Evolutionary conservation across 2,888 invertebrate species (phyloP).

Genomic region (Drosophila demipolita): DNA sequence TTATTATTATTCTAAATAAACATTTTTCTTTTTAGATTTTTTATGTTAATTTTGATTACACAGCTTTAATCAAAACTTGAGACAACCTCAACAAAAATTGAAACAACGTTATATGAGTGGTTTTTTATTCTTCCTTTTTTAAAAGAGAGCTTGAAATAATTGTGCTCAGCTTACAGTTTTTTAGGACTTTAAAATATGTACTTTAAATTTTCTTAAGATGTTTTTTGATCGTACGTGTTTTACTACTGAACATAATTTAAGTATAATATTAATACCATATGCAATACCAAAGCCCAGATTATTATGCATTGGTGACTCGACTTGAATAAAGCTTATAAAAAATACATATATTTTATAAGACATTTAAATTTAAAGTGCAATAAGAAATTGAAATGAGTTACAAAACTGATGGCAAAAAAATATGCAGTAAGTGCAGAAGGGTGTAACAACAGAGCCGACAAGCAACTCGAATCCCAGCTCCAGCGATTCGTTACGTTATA

Average conservation of each 20-base stretch:
- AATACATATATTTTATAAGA: neutral
- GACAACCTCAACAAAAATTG: fast-evolving
- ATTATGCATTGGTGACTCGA: no score
- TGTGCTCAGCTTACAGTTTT: neutral
- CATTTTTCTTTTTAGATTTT: neutral
- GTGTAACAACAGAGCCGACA: slow-evolving; percentile 36
- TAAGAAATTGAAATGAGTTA: neutral
- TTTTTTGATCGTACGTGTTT: neutral
- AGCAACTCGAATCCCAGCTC: slow-evolving; percentile 61
- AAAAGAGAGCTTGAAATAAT: neutral
- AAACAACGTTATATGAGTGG: neutral
- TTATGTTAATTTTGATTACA: neutral
- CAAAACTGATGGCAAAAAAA: neutral
- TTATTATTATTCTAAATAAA: no score
- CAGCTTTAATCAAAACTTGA: neutral
- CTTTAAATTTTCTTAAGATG: neutral
- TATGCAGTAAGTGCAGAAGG: neutral
- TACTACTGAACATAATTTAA: neutral
- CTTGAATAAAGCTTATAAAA: neutral
- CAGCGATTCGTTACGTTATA: slow-evolving; percentile 67
- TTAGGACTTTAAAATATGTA: neutral
- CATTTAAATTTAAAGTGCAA: neutral
- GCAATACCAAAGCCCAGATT: neutral
- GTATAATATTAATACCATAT: neutral
- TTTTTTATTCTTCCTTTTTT: neutral